Base-by-base conservation (phyloP, 2,113 vertebrate species). In the Dicrurus megarhynchus region DNA sequence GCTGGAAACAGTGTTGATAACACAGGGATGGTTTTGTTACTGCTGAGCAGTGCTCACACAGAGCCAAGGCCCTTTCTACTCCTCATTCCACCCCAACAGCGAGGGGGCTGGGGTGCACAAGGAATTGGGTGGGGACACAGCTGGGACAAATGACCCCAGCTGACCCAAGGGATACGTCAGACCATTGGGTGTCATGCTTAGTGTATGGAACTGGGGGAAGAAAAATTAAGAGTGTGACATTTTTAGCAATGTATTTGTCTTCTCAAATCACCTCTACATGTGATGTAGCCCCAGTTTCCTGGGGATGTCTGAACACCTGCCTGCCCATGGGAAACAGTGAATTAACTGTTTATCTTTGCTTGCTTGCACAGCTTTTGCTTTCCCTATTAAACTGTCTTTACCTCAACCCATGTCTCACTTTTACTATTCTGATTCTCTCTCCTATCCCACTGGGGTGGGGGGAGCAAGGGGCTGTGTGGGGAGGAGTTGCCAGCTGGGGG, bases 41-140 rank as follows among this genome's bases (percentile, higher is more conserved):
- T n/a, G 42, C 27, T 56, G 26, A 63, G 35, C 35, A 24, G 42
- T 1, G 26, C 71, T 50, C 23, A 56, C 27, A 21, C 16, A 28
- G 37, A n/a, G 56, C 16, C 22, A 44, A 37, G 6, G 13, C 3
- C 4, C 24, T 28, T 77, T 1, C 64, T 84, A 32, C 27, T 37
- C 9, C 35, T 56, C 71, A 49, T 3, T 0, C 3, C 13, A n/a
- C 10, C 14, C 61, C 24, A 35, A 3, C 11, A 35, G 30, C 0
- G 3, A 27, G 17, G 7, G 13, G 24, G 4, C 17, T 55, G 41
- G 13, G 30, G 7, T 47, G 41, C 30, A 69, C n/a, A 61, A 16
- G 30, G 35, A 11, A 6, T 1, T 11, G 15, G 10, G 26, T 4
- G 9, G 15, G 42, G 22, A 49, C 41, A 37, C 21, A 61, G 21